These are phyloP conservation scores for Myiozetetes cayanensis DNA, from an alignment of 2,113 vertebrate genomes.

Conservation along the genomic window DNA sequence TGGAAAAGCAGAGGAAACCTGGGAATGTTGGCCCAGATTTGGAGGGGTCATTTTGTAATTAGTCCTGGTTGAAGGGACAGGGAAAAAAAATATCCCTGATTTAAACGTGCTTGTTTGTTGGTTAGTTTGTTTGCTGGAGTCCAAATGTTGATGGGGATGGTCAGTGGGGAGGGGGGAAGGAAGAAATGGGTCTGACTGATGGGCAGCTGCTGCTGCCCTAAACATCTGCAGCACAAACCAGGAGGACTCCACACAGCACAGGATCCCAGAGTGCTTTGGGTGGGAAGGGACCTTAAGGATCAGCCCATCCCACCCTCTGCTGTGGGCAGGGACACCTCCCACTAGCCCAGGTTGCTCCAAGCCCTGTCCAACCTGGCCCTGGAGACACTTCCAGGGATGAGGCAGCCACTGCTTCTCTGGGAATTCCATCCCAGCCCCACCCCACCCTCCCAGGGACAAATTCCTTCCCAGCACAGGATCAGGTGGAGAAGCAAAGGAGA, in stretches of 20 bases:
- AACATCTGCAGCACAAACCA: not conserved
- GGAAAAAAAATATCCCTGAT: not conserved
- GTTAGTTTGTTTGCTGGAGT: not conserved
- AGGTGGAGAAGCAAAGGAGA: not conserved
- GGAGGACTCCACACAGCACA: not conserved
- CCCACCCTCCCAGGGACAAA: fast-evolving
- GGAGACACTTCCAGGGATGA: fast-evolving
- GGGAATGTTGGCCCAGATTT: not conserved
- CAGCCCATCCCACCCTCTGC: not conserved
- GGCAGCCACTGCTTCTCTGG: not conserved
- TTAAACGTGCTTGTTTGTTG: not conserved
- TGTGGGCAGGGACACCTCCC: not conserved
- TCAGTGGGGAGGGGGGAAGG: not conserved
- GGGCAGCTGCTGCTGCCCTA: not conserved
- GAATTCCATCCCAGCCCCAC: not conserved
- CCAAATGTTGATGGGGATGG: not conserved
- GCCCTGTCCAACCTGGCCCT: not conserved
- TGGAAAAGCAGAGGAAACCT: conserved; percentile 33
- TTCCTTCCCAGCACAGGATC: not conserved
- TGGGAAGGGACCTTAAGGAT: not conserved
- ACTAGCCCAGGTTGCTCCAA: fast-evolving
- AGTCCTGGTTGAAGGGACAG: not conserved
- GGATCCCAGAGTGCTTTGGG: not conserved
- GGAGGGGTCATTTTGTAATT: not conserved
- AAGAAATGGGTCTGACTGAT: not conserved